Percentiles rank a stretch among this genome's conserved stretches.
Conservation (phyloP, 2,113 vertebrate species). For the Holacanthus passer region DNA sequence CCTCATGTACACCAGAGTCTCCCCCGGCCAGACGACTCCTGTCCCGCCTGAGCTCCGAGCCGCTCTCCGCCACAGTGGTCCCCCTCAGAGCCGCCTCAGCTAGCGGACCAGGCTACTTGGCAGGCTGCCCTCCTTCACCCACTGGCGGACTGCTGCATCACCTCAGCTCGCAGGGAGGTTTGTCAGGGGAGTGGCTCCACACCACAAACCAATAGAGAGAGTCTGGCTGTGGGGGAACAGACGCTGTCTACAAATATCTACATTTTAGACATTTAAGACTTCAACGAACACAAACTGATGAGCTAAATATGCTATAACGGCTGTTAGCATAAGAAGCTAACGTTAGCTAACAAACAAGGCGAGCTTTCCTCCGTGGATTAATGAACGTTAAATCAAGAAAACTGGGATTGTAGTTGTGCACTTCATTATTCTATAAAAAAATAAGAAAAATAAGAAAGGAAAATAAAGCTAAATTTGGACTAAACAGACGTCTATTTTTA, state of each 20-base stretch:
- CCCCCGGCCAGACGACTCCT: neutral
- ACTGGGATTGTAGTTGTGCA: neutral
- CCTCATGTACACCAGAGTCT: slow-evolving; percentile 6
- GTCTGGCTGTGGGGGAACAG: neutral
- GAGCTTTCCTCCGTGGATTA: neutral
- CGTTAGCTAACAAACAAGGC: neutral
- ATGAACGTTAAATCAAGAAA: neutral
- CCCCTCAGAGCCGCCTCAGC: neutral
- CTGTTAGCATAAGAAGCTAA: neutral
- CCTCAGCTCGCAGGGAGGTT: slow-evolving; percentile 16
- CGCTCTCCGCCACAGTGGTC: neutral
- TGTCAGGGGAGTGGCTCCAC: slow-evolving; percentile 52
- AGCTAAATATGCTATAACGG: neutral
- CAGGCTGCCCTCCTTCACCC: slow-evolving; percentile 17
- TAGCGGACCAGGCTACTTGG: neutral
- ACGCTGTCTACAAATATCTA: neutral
- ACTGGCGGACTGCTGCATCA: slow-evolving; percentile 46
- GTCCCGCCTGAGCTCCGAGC: neutral
- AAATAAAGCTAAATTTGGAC: neutral
- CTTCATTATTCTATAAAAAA: neutral
- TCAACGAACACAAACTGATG: neutral
- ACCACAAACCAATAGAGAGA: slow-evolving; percentile 38
- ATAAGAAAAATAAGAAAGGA: neutral
- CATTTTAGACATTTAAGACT: neutral
- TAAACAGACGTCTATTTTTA: neutral